Percentiles rank a stretch among this genome's conserved stretches.
Conservation (phyloP, 1,140 invertebrate genomes). For the Panagrolaimus sp. region DNA sequence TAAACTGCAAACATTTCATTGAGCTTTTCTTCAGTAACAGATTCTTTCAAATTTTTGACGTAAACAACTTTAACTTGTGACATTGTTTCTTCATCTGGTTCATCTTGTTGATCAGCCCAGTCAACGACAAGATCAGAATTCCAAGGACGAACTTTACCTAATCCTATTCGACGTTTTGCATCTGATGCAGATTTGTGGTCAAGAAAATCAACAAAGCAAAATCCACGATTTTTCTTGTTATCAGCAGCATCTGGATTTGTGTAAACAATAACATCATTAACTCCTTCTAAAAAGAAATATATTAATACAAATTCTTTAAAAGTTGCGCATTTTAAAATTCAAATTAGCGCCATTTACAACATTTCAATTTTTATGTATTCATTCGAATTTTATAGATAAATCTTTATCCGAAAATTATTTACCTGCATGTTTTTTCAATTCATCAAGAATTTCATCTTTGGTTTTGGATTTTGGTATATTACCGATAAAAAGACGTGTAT, state of each 20-base stretch:
- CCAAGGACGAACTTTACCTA: slow-evolving; percentile 67
- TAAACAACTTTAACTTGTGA: slow-evolving; percentile 96
- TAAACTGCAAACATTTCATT: slow-evolving; percentile 86
- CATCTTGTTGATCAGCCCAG: slow-evolving; percentile 98
- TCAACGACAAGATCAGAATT: slow-evolving; percentile 98
- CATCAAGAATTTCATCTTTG: slow-evolving; percentile 97
- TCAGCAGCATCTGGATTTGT: slow-evolving; percentile 85
- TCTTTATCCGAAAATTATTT: slow-evolving; percentile 52
- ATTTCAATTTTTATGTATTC: no score
- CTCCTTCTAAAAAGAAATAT: slow-evolving; percentile 63
- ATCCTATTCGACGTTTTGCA: slow-evolving; percentile 86
- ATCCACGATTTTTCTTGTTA: slow-evolving; percentile 96
- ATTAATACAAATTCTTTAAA: slow-evolving; percentile 25
- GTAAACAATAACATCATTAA: slow-evolving; percentile 97
- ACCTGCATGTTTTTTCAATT: slow-evolving; percentile 98
- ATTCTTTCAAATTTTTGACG: slow-evolving; percentile 90
- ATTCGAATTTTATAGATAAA: no score
- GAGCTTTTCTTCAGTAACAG: slow-evolving; percentile 87
- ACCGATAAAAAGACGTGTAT: slow-evolving; percentile 98
- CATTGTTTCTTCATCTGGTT: slow-evolving; percentile 97
- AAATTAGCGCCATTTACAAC: no score
- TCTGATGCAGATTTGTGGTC: slow-evolving; percentile 96
- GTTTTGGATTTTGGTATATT: slow-evolving; percentile 99
- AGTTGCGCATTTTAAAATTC: slow-evolving; percentile 43
- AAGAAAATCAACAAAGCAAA: slow-evolving; percentile 99